Evolutionary conservation across 2,888 invertebrate species (phyloP), one percentile per base, ranked within the genome.

Genomic region (Carpatolechia fugitivella): DNA sequence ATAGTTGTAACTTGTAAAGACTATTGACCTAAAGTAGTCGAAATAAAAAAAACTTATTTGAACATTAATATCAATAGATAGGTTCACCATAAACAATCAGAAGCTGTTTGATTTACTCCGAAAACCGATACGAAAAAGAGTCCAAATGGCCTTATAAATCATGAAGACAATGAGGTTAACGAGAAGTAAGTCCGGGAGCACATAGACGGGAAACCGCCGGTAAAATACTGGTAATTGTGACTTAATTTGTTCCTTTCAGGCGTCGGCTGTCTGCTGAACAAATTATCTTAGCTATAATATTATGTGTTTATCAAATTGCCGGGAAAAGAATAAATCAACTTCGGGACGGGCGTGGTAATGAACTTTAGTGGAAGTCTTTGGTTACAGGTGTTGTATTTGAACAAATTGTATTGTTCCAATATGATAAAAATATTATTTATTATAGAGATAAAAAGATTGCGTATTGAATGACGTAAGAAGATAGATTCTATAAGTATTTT

Each of bases 191-290:
- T 61, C 60, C 53, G 61, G 55, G 59, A 57, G 40, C 18, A 40
- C 18, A 58, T 60, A 60, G 56, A 56, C 54, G 57, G 59, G 52
- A 60, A 64, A 60, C 58, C 55, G 57, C 60, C 58, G 63, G 62
- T 68, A 70, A 71, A 76, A 72, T 72, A 67, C 66, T 66, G 68
- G 65, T 74, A 75, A 74, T 78, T 72, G 68, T 65, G 69, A 66
- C 71, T 72, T 78, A 74, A 78, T 74, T 76, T 67, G 65, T 68
- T 72, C 72, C 68, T 74, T 74, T 76, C 72, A 70, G 61, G 61
- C 65, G 56, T 47, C 60, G 58, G 58, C 67, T 67, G 68, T 65
- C 67, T 70, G 63, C 59, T 59, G 66, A 68, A 65, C 71, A 64
- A 76, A 75, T 74, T 77, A 74, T 72, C 72, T 65, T 55, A 58